Evolutionary conservation across 2,797 vertebrate species (phyloP), one percentile per base, ranked within the genome.

Genomic region (Coreius guichenoti): DNA sequence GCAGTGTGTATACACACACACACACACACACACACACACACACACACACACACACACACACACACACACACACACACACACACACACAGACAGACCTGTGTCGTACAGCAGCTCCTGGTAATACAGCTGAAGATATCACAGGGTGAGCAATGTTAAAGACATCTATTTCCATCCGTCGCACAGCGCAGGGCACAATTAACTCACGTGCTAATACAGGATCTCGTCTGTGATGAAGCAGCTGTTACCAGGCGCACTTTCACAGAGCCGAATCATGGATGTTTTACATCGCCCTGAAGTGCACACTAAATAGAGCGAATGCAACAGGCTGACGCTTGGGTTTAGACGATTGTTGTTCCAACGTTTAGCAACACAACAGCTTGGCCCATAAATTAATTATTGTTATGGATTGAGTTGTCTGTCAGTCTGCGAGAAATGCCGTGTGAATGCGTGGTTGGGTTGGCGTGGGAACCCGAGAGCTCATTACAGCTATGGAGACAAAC

Each of bases 321-420:
- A 84, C 78, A 86, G 86, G 77, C 81, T 82, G 68, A 84, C 86
- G 70, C 87, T 88, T 75, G 79, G 84, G 86, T 65, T 87, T 39
- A 36, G 33, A 47, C 63, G 77, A 87, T 83, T 84, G 86, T 82
- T 76, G 54, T 82, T 79, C 77, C 81, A 84, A 74, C 74, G 67
- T 86, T 88, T 82, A 58, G 43, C 78, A 65, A 78, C 87, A 86
- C 86, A 90, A 90, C 87, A 88, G 87, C 86, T 90, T 88, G 89
- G 87, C 86, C 87, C 78, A 82, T 84, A 82, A 86, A 83, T 82
- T 86, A 90, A 88, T 90, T 90, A 90, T 86, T 83, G 81, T 88
- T 88, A 87, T 87, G 81, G 83, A 90, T 90, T 87, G 87, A 88
- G 81, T 70, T 88, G 87, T 90, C 87, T 88, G 80, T 88, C 89